Conservation (phyloP, 92 coral and sea anemone genomes). For the Meandrina meandrites region DNA sequence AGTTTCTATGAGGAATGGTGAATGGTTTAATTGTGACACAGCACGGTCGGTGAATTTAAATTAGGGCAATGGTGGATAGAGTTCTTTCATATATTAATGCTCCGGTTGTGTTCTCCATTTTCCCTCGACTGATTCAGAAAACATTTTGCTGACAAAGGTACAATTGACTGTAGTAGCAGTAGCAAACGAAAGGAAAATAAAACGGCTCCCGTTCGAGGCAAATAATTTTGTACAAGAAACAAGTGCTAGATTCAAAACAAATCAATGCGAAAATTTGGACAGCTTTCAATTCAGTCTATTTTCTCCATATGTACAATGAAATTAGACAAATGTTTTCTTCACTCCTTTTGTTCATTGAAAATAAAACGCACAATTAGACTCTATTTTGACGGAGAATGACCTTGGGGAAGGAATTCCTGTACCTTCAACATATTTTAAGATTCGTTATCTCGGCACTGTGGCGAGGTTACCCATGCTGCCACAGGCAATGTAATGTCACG, state of each 20-base stretch:
- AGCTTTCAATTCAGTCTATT: background rate
- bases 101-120: background rate
- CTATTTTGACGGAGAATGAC: background rate
- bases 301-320: conserved; percentile 28
- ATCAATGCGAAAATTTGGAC: background rate
- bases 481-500: background rate
- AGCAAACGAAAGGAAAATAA: background rate
- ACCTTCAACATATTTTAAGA: background rate
- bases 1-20: background rate
- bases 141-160: background rate
- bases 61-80: background rate
- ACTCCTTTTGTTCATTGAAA: background rate
- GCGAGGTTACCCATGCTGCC: background rate
- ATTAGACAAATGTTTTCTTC: background rate
- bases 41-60: background rate
- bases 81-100: background rate
- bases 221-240: conserved; percentile 14
- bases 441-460: background rate
- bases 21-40: background rate
- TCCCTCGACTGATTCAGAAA: background rate
- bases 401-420: background rate
- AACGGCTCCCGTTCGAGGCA: background rate
- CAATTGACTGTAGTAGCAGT: background rate
- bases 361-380: background rate
- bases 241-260: background rate